Evolutionary conservation across 2,888 invertebrate species (phyloP), one percentile per base, ranked within the genome.

Genomic region (Stratiomys singularior): DNA sequence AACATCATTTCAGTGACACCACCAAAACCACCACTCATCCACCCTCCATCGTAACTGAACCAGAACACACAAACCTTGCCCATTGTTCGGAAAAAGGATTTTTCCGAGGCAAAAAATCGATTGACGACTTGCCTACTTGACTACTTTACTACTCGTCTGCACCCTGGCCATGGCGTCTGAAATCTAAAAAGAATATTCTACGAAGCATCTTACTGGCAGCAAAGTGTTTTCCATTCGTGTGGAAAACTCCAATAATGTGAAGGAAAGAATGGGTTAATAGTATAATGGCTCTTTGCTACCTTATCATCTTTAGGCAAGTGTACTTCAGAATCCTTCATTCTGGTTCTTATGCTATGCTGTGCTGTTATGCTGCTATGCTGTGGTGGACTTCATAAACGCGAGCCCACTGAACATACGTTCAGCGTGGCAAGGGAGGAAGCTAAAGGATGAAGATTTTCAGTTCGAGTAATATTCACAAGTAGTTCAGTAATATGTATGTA

Each of bases 211-310:
- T 69, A 21, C 47, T 18, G 47, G 27, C 69, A 47, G 47, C 47
- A 46, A 69, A 69, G 69, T 69, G 69, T 69, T 72, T 72, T 56
- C 56, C 30, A 27, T 72, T 56, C 72, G 56, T 72, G 72, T 56
- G 56, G 56, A 72, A 72, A 72, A 72, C 56, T 72, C 30, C 47
- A 11, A 18, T 44, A 21, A 28, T 56, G 52, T 52, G 18, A 27
- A 72, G 9, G 56, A 56, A 72, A 72, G 72, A 72, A 56, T 72
- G 72, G 56, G 72, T 44, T 72, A 72, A 72, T 30, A 72, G 72
- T 23, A 72, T 69, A 69, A 69, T 72, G 56, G 72, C 72, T 23
- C 56, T 72, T 69, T 25, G 69, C 69, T 69, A 46, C 69, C 30
- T 69, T 69, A 69, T 69, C 47, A 69, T 69, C 69, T 46, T 69